A percentile compares a stretch with the other conserved stretches of the same genome.
Evolutionary conservation across 2,113 vertebrate species (phyloP).

Genomic region (Falcunculus frontatus): DNA sequence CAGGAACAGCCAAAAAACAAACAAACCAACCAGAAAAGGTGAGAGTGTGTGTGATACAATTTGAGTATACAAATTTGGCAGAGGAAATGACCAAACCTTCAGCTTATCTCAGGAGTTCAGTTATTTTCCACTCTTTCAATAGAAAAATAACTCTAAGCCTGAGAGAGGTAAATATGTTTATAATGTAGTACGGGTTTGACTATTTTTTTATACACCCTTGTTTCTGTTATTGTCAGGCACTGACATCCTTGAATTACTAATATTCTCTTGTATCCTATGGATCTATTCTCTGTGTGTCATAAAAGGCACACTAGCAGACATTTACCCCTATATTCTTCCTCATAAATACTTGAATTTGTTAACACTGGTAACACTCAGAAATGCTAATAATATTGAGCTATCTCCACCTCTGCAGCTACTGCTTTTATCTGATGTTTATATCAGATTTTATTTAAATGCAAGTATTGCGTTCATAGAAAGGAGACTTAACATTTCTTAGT

Average conservation of each 20-base stretch:
- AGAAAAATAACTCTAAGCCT: not conserved
- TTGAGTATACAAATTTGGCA: not conserved
- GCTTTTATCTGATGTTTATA: not conserved
- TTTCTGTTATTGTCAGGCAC: not conserved
- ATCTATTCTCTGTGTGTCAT: constrained; percentile 11
- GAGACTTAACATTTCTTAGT: not conserved
- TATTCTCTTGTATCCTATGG: constrained; percentile 10
- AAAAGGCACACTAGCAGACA: not conserved
- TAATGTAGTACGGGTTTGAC: not conserved
- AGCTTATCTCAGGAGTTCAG: not conserved
- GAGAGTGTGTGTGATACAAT: not conserved
- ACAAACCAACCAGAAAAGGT: not conserved
- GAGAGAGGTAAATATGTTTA: constrained; percentile 36
- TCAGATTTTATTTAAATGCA: not conserved
- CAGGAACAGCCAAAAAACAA: not conserved
- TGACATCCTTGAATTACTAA: constrained; percentile 48
- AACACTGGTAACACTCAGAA: not conserved
- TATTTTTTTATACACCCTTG: constrained; percentile 25
- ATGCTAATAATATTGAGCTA: not conserved
- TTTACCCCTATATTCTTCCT: not conserved
- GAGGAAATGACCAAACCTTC: not conserved
- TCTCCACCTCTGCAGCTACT: not conserved
- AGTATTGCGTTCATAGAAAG: not conserved
- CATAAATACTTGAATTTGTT: not conserved
- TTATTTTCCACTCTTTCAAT: not conserved